Evolutionary conservation across 2,888 invertebrate genomes (phyloP).

Genomic region (Phortica okadai): DNA sequence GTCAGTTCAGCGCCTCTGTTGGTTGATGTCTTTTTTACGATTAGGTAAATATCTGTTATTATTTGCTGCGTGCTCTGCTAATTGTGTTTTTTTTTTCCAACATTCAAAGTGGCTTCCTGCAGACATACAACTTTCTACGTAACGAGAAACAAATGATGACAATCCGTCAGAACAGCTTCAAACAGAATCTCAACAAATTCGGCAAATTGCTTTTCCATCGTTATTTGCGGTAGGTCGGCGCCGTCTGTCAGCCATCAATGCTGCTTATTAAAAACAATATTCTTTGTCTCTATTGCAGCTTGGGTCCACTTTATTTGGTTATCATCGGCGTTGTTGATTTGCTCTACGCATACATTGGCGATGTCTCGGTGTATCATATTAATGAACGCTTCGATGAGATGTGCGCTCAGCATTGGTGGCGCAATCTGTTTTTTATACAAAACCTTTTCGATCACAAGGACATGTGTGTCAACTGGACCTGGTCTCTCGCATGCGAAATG

Average conservation of each 20-base stretch:
- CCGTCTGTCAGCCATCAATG: background rate
- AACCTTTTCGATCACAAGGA: constrained; percentile 74
- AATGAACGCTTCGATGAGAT: constrained; percentile 75
- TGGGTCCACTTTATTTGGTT: constrained; percentile 74
- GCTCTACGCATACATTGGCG: constrained; percentile 72
- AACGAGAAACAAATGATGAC: constrained; percentile 65
- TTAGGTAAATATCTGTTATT: constrained; percentile 64
- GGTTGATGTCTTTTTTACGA: constrained; percentile 76
- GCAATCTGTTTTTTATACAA: constrained; percentile 75
- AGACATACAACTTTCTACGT: constrained; percentile 73
- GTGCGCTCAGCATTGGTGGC: constrained; percentile 75
- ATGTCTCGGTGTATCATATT: constrained; percentile 75
- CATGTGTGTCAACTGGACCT: constrained; percentile 77
- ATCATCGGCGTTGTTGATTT: constrained; percentile 73
- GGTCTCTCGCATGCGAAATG: constrained; percentile 77
- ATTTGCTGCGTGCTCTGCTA: background rate
- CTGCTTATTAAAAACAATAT: background rate
- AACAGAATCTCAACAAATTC: constrained; percentile 67
- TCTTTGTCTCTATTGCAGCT: constrained; percentile 50
- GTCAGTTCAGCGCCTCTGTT: constrained; percentile 75
- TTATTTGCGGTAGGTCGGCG: constrained; percentile 64
- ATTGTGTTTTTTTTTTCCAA: background rate
- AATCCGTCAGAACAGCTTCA: constrained; percentile 63
- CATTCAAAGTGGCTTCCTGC: constrained; percentile 72
- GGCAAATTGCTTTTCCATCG: constrained; percentile 72